Conservation (phyloP, 2,888 invertebrate species). For the Barypeithes pellucidus region DNA sequence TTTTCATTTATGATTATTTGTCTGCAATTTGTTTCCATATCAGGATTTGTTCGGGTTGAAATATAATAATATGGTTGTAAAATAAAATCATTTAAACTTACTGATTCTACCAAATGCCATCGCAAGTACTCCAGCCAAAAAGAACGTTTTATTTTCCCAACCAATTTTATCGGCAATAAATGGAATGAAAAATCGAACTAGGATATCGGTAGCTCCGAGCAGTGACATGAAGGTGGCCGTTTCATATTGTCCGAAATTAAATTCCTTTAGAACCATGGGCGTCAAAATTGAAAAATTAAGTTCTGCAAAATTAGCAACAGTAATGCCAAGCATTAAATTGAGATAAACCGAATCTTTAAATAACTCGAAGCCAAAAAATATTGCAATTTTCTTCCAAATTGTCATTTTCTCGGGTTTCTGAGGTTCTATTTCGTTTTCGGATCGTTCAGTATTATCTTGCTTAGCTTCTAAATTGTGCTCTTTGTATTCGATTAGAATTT, state of each 20-base stretch:
- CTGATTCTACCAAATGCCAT: conserved; percentile 80
- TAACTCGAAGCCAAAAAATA: conserved; percentile 82
- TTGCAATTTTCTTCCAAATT: conserved; percentile 74
- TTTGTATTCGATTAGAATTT: conserved; percentile 73
- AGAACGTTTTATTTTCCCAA: conserved; percentile 82
- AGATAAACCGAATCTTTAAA: conserved; percentile 80
- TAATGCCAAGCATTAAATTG: conserved; percentile 81
- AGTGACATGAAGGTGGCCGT: conserved; percentile 82
- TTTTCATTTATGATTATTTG: too few relatives aligned
- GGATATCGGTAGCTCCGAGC: conserved; percentile 78
- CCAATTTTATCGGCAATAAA: conserved; percentile 80
- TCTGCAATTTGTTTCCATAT: too few relatives aligned
- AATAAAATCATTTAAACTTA: conserved; percentile 66
- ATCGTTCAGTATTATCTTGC: conserved; percentile 12
- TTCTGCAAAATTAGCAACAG: conserved; percentile 81
- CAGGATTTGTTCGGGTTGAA: too few relatives aligned
- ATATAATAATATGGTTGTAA: too few relatives aligned
- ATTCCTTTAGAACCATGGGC: conserved; percentile 82
- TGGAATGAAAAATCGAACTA: conserved; percentile 78
- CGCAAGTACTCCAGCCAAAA: conserved; percentile 78
- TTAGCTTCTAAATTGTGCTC: conserved; percentile 30
- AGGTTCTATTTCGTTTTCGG: conserved; percentile 26
- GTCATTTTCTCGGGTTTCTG: conserved; percentile 65
- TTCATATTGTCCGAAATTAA: conserved; percentile 75
- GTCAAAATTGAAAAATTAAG: conserved; percentile 83